These are phyloP conservation scores for Podotricha telesiphe DNA, from an alignment of 2,888 invertebrate genomes.

Conservation along the genomic window DNA sequence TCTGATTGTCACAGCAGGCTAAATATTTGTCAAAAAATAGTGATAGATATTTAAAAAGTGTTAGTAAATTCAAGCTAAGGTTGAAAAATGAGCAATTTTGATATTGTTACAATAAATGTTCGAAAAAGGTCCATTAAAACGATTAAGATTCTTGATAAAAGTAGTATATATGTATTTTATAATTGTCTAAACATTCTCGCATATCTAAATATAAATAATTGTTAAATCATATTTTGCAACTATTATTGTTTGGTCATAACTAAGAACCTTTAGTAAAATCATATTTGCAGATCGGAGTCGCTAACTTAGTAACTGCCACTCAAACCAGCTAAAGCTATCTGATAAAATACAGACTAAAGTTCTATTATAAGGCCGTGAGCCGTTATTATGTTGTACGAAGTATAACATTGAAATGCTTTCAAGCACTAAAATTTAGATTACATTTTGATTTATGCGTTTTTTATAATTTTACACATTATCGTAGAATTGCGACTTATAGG, in stretches of 20 bases:
- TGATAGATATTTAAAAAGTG: too few species aligned
- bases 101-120: too few species aligned
- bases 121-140: too few species aligned
- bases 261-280: conserved; percentile 1
- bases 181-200: not conserved
- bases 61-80: too few species aligned
- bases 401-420: not conserved
- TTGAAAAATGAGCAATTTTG: too few species aligned
- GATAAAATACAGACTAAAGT: not conserved
- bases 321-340: not conserved
- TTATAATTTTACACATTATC: too few species aligned
- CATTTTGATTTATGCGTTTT: too few species aligned
- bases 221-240: not conserved
- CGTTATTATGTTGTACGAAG: not conserved
- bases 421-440: too few species aligned
- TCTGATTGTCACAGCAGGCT: too few species aligned
- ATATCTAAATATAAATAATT: not conserved
- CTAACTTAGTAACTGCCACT: conserved; percentile 7
- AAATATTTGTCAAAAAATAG: too few species aligned
- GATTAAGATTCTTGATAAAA: too few species aligned
- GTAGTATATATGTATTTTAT: not conserved
- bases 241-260: not conserved
- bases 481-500: too few species aligned
- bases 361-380: not conserved
- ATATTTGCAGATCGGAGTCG: conserved; percentile 7